Base-by-base conservation (phyloP, 2,797 vertebrate species). In the Phylloscopus collybita region DNA sequence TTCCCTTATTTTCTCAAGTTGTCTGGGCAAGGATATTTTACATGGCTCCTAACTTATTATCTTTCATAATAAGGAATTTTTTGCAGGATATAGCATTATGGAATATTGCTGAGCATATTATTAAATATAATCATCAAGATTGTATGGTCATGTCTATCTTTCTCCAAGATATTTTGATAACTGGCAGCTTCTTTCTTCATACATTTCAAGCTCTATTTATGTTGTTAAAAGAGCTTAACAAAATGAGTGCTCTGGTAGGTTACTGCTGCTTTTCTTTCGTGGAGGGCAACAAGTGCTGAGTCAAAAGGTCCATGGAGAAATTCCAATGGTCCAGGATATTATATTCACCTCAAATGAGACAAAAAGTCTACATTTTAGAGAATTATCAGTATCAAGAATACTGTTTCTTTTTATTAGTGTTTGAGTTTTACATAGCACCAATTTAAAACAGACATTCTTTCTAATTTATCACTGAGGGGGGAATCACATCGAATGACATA, bases 41-140 rank as follows among this genome's bases (percentile, higher is more conserved):
- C 57, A 70, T 93, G 93, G 85, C 67, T 80, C 26, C 70, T 73
- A 70, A 89, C 96, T 82, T 97, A 96, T 97, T 96, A 79, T 93
- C 80, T 92, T 96, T 96, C 86, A 90, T 93, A 94, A 95, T 91
- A 95, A 70, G 16, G 54, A 92, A 71, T 27, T 34, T 92, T 93
- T 93, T 92, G 16, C 59, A 94, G 60, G 79, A 94, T 90, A 92
- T 15, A 89, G 2, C 25, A 84, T 70, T 89, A 91, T 81, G 42
- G 81, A 93, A 89, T 94, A 92, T 65, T 61, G 29, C 54, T 85
- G 65, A 91, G 69, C 17, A n/a, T 81, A 49, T 92, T 90, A 94
- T 96, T 95, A 93, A 91, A 92, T 85, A 21, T 85, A 95, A 93
- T 88, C 26, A 66, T 34, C 15, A 79, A 80, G 93, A 75, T 20